Percentiles rank a stretch among this genome's conserved stretches.
phyloP scores from a whole-genome alignment of 2,113 vertebrate genomes.

The Tetrao urogallus region DNA sequence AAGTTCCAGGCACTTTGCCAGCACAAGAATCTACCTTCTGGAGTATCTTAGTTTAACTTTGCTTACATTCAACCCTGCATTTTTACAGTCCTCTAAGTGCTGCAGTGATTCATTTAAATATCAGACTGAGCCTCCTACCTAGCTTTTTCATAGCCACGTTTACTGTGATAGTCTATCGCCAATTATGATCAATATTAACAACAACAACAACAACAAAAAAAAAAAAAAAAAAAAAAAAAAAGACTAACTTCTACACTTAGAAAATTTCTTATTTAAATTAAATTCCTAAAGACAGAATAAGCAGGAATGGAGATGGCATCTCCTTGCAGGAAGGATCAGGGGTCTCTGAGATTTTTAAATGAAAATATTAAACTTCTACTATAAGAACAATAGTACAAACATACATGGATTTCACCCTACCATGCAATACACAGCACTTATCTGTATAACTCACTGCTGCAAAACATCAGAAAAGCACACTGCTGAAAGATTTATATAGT shows the following conservation, averaged over 20 bases:
- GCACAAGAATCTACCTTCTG: constrained; percentile 40
- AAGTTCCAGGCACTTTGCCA: constrained; percentile 65
- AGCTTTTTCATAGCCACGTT: not conserved
- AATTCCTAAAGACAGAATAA: not conserved
- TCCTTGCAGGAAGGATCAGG: not conserved
- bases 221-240: not conserved
- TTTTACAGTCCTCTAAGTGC: not conserved
- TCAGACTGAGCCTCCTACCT: not conserved
- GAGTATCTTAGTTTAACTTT: constrained; percentile 25
- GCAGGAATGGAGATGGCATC: not conserved
- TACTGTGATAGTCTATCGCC: not conserved
- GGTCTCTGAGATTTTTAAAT: not conserved
- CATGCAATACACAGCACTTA: not conserved
- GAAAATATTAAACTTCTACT: not conserved
- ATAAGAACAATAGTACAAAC: fast-evolving
- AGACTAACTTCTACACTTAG: fast-evolving
- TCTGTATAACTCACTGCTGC: not conserved
- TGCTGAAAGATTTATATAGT: not conserved
- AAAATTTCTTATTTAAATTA: not conserved
- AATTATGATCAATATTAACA: not conserved
- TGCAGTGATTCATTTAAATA: not conserved
- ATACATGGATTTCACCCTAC: not conserved
- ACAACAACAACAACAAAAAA: no score
- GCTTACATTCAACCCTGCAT: not conserved
- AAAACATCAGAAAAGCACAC: not conserved